Evolutionary conservation across 2,888 invertebrate genomes (phyloP), one percentile per base, ranked within the genome.

Genomic region (Empis livida): DNA sequence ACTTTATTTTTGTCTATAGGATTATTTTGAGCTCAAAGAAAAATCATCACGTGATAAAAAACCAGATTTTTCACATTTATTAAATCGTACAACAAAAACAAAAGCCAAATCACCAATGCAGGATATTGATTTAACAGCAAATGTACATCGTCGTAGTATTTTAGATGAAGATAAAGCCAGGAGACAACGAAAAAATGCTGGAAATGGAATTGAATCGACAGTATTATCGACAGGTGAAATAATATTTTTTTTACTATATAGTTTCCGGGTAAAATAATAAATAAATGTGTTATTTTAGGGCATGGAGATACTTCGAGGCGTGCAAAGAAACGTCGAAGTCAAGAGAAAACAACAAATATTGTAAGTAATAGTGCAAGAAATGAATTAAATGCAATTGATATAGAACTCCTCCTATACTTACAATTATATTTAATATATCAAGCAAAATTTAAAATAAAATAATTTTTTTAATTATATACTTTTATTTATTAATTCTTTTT

Each of bases 261-360:
- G n/a, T 43, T 43, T 43, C 13, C n/a, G 42, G 38, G 14, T 39
- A 27, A n/a, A n/a, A n/a, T n/a, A n/a, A 43, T 10, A 5, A 5
- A 10, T 48, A 14, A 1, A 6, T 39, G 43, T 45, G 5, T 45
- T 2, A 14, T 54, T 48, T n/a, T 54, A 64, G 63, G 59, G 44
- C 63, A 67, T 54, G 53, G 57, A 14, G 74, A 74, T 51, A 65
- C 70, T 11, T 66, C 71, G 20, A 64, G 71, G 48, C 67, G 71
- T 41, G 72, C 75, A 39, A 71, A 78, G 55, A 80, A 80, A 58
- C 71, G 80, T 51, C 71, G 78, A 49, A 79, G 78, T 53, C 70
- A 74, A 15, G 80, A 80, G 56, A 79, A 78, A 63, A 72, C 75
- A 47, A 71, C 73, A 38, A 76, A 73, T 59, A 76, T 78, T 70